Evolutionary conservation across 1,140 invertebrate genomes (phyloP).

Genomic region (Mya arenaria): DNA sequence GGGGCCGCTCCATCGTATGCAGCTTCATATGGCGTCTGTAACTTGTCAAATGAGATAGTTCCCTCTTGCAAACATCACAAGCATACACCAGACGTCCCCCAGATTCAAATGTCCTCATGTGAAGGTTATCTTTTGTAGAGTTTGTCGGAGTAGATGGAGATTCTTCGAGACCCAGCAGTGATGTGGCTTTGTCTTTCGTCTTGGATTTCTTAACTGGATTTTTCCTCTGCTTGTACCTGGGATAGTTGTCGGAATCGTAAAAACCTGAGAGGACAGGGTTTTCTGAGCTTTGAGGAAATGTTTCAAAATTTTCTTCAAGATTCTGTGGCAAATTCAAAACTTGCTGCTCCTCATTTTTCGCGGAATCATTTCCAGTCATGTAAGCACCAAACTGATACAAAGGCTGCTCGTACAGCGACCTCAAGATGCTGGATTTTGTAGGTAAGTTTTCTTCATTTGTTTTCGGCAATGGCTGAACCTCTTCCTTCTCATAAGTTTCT

Average conservation of each 20-base stretch:
- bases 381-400: slow-evolving; percentile 10
- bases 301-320: slow-evolving; percentile 33
- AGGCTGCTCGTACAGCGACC: slow-evolving; percentile 38
- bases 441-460: slow-evolving; percentile 10
- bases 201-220: slow-evolving; percentile 38
- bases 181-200: slow-evolving; percentile 21
- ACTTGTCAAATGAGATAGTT: slow-evolving; percentile 48
- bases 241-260: slow-evolving; percentile 40
- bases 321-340: slow-evolving; percentile 4
- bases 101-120: slow-evolving; percentile 48
- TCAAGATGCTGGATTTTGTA: slow-evolving; percentile 29
- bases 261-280: slow-evolving; percentile 47
- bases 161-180: background rate
- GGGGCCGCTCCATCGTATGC: slow-evolving; percentile 46
- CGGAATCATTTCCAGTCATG: slow-evolving; percentile 1
- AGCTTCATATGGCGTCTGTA: slow-evolving; percentile 52
- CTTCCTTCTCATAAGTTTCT: background rate
- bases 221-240: slow-evolving; percentile 7
- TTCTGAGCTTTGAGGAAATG: slow-evolving; percentile 28
- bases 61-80: slow-evolving; percentile 51
- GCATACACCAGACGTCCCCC: slow-evolving; percentile 46
- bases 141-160: background rate
- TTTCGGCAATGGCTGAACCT: background rate
- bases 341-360: background rate
- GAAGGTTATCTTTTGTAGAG: slow-evolving; percentile 16